A percentile compares a stretch with the other conserved stretches of the same genome.
phyloP scores from a whole-genome alignment of 1,140 invertebrate species.

The Pissodes strobi region DNA sequence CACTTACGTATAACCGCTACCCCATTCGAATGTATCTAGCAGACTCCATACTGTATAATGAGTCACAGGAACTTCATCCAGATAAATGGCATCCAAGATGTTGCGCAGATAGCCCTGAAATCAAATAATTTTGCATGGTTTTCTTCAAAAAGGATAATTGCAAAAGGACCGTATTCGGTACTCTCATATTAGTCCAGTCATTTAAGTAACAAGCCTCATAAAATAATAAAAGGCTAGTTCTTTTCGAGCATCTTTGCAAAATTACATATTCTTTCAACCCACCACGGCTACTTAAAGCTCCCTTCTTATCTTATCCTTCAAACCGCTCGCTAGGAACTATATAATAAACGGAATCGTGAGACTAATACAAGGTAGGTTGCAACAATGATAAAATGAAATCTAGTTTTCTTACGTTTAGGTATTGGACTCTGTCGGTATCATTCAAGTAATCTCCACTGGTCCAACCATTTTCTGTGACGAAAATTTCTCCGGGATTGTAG shows the following conservation, averaged over 20 bases:
- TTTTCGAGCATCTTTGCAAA: too few relatives aligned
- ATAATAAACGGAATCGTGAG: too few relatives aligned
- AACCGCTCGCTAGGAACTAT: too few relatives aligned
- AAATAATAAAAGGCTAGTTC: too few relatives aligned
- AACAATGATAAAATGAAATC: too few relatives aligned
- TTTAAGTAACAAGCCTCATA: too few relatives aligned
- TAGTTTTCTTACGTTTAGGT: constrained; percentile 33
- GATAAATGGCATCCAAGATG: constrained; percentile 16
- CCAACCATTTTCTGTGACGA: constrained; percentile 67
- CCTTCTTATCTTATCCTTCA: too few relatives aligned
- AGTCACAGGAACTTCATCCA: constrained; percentile 15
- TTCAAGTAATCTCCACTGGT: constrained; percentile 56
- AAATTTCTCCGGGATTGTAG: constrained; percentile 61
- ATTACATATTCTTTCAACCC: too few relatives aligned
- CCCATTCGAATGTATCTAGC: constrained; percentile 24
- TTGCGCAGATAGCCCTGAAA: constrained; percentile 18
- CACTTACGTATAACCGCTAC: constrained; percentile 19
- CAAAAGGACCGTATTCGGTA: too few relatives aligned
- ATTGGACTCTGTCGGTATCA: constrained; percentile 59
- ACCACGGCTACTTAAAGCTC: too few relatives aligned
- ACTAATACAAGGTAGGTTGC: too few relatives aligned
- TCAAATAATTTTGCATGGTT: not conserved
- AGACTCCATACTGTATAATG: constrained; percentile 23
- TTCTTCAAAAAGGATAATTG: not conserved
- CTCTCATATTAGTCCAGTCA: too few relatives aligned